Evolutionary conservation across 2,888 invertebrate genomes (phyloP), one percentile per base, ranked within the genome.

Genomic region (Erpobdella octoculata): DNA sequence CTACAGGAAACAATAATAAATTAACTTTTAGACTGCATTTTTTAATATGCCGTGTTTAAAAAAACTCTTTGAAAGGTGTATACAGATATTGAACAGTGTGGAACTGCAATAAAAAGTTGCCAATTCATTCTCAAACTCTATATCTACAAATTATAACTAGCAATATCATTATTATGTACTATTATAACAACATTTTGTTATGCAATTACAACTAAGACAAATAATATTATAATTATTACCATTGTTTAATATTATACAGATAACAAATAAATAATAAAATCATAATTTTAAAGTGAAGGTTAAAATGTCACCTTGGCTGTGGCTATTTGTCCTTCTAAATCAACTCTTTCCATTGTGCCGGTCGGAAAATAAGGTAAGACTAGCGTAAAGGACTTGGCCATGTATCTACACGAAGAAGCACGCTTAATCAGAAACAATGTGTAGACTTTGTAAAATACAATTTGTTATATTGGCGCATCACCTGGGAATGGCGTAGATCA

Each of bases 291-390:
- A 25, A 21, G 12, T 59, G 9, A 25, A 59, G 59, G 12, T 25
- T 61, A 1, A 31, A 33, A 15, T 31, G 18, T 41, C 58, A 83
- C 83, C 78, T 83, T 84, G 21, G 83, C 84, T 66, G 84, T 84
- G 48, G 84, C 83, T 37, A 84, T 80, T 74, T 84, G 83, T 48
- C 84, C 84, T 74, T 84, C 83, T 5, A 77, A 79, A 73, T 84
- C 83, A 21, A 84, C 81, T 69, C 83, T 75, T 74, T 84, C 84
- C 84, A 84, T 84, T 5, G 84, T 84, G 2, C 82, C 83, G 41
- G 83, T 83, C 0, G 84, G 83, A 75, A 84, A 84, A 75, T 83
- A 84, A 0, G 84, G 84, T 73, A 84, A 75, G n/a, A 84, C 79
- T 64, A 83, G 77, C 66, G 81, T 81, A 65, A 83, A 80, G 0